Conservation (phyloP, 2,797 vertebrate species). For the Spondyliosoma cantharus region DNA sequence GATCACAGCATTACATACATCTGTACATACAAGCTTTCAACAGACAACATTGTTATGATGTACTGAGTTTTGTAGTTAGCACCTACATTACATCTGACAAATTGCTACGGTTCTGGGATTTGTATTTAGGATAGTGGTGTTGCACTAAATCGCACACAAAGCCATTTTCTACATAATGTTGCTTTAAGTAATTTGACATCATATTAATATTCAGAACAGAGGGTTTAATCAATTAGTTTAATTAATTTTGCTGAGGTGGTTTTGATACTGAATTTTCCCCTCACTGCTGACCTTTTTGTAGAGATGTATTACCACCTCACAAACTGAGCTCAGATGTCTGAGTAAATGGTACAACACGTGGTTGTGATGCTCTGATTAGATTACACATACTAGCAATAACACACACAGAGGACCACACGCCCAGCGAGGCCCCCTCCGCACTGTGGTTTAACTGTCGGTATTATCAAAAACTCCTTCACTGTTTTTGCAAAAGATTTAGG, state of each 20-base stretch:
- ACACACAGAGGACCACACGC: background rate
- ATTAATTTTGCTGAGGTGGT: too few species aligned
- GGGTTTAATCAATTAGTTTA: background rate
- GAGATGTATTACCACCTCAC: conserved; percentile 14
- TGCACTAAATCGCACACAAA: too few species aligned
- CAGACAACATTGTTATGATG: too few species aligned
- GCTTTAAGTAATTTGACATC: background rate
- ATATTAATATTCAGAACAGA: background rate
- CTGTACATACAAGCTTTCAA: too few species aligned
- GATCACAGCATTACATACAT: too few species aligned
- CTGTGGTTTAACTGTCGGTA: background rate
- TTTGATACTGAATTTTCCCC: too few species aligned
- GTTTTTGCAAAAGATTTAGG: background rate
- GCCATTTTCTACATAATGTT: too few species aligned
- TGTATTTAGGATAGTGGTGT: too few species aligned
- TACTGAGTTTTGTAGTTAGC: too few species aligned
- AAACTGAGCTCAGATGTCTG: conserved; percentile 2
- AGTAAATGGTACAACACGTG: conserved; percentile 8
- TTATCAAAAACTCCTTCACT: background rate
- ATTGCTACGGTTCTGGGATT: too few species aligned
- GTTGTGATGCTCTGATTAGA: conserved; percentile 19
- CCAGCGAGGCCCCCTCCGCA: too few species aligned
- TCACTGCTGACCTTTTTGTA: background rate
- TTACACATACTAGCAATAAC: conserved; percentile 5
- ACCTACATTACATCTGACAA: too few species aligned